Evolutionary conservation across 2,113 vertebrate genomes (phyloP), one percentile per base, ranked within the genome.

Genomic region (Gallinago undulata): DNA sequence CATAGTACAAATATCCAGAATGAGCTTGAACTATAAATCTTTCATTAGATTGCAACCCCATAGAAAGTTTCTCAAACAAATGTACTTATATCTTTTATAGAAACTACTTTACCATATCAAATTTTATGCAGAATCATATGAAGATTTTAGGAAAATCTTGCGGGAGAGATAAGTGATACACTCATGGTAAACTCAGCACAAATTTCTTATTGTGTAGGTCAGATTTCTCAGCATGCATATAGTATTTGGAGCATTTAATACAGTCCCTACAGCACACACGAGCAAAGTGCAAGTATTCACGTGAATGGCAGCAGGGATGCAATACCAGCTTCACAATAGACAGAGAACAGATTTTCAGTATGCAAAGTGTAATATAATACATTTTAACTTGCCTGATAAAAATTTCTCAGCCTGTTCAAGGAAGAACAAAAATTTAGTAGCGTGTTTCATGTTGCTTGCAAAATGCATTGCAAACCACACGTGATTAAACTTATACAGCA

Each of bases 301-400:
- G 11, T 7, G 51, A 43, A 16, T 7, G 43, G 57, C 45, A 55
- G 55, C 0, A 0, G 19, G 19, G 31, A 13, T 21, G 14, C 16
- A 25, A 13, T 23, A 47, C 18, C 56, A 47, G 13, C 55, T 60
- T 81, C 73, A 31, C 47, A 33, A 28, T 0, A 70, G 73, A 45
- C 28, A 77, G 25, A 85, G 72, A 86, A 24, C 19, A 67, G 45
- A 43, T 64, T 77, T 75, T 60, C 43, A n/a, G 0, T 33, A 23
- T 13, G 5, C 19, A 16, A 73, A 62, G 21, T 37, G n/a, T 14
- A 73, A 77, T 12, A 45, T 14, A 73, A 77, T 12, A 45, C 19
- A 55, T 86, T 80, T 77, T 37, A 77, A 43, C 35, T 64, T 53
- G 48, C n/a, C 31, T 45, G 45, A 53, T 82, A 83, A 87, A 92